Conservation (phyloP, 2,797 vertebrate genomes). For the Apogon talboti region DNA sequence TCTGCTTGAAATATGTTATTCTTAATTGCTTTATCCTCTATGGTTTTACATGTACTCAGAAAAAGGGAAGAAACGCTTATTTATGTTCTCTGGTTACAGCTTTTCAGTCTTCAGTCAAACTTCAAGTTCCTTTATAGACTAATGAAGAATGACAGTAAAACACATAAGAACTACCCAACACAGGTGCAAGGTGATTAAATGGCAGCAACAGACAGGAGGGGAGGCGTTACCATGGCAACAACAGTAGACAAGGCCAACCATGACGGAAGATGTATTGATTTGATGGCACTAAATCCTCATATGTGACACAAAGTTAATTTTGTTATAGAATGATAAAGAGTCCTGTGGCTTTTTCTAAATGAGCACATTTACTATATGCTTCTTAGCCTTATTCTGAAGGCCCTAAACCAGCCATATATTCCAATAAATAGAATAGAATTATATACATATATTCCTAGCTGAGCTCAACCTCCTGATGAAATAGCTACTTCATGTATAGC, state of each 20-base stretch:
- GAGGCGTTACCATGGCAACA: conserved; percentile 49
- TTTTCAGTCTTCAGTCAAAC: conserved; percentile 35
- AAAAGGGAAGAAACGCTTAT: conserved; percentile 32
- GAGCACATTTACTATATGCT: conserved; percentile 46
- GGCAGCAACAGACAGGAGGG: conserved; percentile 33
- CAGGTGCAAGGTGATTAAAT: conserved; percentile 54
- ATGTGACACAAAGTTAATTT: not conserved
- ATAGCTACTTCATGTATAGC: conserved; percentile 34
- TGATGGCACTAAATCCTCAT: conserved; percentile 16
- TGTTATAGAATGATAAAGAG: not conserved
- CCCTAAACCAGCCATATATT: conserved; percentile 27
- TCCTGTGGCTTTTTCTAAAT: conserved; percentile 16
- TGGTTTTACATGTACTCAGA: conserved; percentile 25
- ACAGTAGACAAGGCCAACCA: not conserved
- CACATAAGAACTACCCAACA: conserved; percentile 50
- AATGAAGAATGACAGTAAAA: conserved; percentile 61
- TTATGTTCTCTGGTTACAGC: conserved; percentile 38
- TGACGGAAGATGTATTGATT: conserved; percentile 24
- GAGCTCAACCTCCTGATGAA: conserved; percentile 19
- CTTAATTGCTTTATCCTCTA: conserved; percentile 10
- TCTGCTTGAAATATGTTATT: no score
- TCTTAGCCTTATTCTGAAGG: conserved; percentile 44
- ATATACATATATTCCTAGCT: conserved; percentile 28
- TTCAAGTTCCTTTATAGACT: conserved; percentile 37
- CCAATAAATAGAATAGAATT: conserved; percentile 28